phyloP scores from a whole-genome alignment of 2,888 invertebrate species.

The Choreutis nemorana region DNA sequence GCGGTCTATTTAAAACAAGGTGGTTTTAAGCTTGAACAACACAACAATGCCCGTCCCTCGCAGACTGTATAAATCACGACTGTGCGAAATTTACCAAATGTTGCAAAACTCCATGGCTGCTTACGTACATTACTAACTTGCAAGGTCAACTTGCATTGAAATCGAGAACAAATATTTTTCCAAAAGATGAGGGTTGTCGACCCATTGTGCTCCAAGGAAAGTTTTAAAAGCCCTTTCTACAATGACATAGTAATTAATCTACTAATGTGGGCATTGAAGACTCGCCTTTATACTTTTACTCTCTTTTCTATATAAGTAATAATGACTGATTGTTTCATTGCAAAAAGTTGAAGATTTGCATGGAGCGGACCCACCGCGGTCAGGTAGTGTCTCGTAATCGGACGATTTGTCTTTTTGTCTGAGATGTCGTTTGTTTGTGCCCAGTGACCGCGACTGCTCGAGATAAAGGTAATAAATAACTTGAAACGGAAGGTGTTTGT shows the following conservation, averaged over 20 bases:
- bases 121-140: conserved; percentile 26
- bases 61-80: conserved; percentile 43
- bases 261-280: conserved; percentile 36
- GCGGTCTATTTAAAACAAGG: conserved; percentile 46
- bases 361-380: conserved; percentile 40
- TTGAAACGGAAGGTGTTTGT: conserved; percentile 58
- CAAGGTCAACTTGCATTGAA: conserved; percentile 46
- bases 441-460: conserved; percentile 54
- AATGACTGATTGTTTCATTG: conserved; percentile 31
- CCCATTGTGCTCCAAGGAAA: conserved; percentile 32
- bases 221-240: conserved; percentile 34
- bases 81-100: conserved; percentile 54
- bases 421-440: conserved; percentile 58
- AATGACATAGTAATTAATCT: conserved; percentile 53
- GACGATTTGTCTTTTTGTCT: conserved; percentile 62
- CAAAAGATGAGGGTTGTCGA: conserved; percentile 13
- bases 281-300: conserved; percentile 48
- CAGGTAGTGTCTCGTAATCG: conserved; percentile 61
- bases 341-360: conserved; percentile 40
- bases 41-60: conserved; percentile 34
- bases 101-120: conserved; percentile 29
- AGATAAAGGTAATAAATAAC: conserved; percentile 64
- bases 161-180: conserved; percentile 27
- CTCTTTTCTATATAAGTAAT: conserved; percentile 38
- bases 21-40: conserved; percentile 18